Conservation (phyloP, 2,113 vertebrate genomes). For the Hipposideros armiger region DNA sequence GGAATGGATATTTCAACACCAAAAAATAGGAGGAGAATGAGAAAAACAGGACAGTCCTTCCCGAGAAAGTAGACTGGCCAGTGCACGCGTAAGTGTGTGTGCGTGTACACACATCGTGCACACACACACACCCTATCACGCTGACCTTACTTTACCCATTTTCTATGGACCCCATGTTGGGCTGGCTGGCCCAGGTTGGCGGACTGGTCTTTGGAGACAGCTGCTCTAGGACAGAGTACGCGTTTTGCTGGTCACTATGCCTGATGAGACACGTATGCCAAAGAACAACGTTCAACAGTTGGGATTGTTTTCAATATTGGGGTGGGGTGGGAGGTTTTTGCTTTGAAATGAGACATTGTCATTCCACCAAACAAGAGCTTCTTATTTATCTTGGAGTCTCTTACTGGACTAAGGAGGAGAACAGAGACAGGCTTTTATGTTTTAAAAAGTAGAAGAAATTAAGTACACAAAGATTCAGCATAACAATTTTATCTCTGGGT, state of each 20-base stretch:
- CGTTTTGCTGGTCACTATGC: neutral
- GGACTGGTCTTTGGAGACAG: neutral
- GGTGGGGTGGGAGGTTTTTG: neutral
- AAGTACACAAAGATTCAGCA: constrained; percentile 48
- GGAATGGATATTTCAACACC: neutral
- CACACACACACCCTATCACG: no score
- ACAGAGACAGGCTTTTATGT: neutral
- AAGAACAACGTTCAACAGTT: neutral
- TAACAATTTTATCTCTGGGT: constrained; percentile 60
- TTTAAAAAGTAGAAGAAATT: constrained; percentile 58
- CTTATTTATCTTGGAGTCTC: neutral
- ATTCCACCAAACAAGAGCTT: neutral
- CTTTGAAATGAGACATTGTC: neutral
- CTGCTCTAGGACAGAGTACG: neutral
- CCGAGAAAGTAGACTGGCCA: neutral
- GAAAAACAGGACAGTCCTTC: neutral
- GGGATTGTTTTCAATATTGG: neutral
- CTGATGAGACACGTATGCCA: neutral
- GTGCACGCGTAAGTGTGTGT: no score
- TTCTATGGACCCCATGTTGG: neutral
- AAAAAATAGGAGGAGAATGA: constrained; percentile 8
- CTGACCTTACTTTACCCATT: neutral
- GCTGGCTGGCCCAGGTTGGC: neutral
- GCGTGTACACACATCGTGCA: no score
- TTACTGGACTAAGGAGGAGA: neutral